phyloP scores from a whole-genome alignment of 1,140 invertebrate genomes.

The Drosophila nigromelanica region DNA sequence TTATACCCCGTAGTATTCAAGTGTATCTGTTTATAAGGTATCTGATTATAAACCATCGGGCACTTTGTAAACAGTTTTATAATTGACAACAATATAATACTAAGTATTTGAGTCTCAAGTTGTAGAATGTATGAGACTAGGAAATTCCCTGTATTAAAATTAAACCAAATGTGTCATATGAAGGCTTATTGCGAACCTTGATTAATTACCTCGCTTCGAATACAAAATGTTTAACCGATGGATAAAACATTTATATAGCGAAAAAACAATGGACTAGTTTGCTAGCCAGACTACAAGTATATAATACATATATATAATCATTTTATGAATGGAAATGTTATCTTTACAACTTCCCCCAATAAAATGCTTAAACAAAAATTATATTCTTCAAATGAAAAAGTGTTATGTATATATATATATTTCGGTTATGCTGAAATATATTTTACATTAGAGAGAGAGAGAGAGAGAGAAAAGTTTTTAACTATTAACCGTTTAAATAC shows the following conservation, averaged over 20 bases:
- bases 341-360: slow-evolving; percentile 52
- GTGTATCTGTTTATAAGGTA: slow-evolving; percentile 5
- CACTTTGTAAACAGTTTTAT: slow-evolving; percentile 27
- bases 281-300: background rate
- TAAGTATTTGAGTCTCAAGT: background rate
- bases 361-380: slow-evolving; percentile 4
- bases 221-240: too few relatives aligned
- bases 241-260: too few relatives aligned
- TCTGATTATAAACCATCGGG: slow-evolving; percentile 28
- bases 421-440: background rate
- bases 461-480: background rate
- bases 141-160: background rate
- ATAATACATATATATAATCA: slow-evolving; percentile 10
- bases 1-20: slow-evolving; percentile 16
- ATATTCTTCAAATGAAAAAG: background rate
- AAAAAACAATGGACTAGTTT: background rate
- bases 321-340: slow-evolving; percentile 46
- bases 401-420: background rate
- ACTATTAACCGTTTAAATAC: background rate
- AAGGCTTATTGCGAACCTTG: too few relatives aligned
- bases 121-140: background rate
- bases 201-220: too few relatives aligned
- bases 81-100: slow-evolving; percentile 36
- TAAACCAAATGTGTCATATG: background rate
- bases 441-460: background rate